Conservation (phyloP, 2,888 invertebrate species). For the Machimus atricapillus region DNA sequence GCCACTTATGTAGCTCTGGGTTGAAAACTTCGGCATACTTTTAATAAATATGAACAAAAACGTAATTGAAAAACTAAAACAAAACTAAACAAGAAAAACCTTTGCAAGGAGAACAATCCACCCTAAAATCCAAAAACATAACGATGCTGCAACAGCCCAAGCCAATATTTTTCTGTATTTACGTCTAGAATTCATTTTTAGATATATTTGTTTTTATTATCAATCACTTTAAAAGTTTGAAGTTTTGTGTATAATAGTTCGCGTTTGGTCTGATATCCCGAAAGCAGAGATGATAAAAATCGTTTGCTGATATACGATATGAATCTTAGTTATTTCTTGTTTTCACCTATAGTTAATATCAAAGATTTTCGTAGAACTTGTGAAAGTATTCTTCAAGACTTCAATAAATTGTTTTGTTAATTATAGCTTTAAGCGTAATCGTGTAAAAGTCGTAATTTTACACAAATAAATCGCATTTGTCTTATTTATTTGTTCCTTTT, state of each 20-base stretch:
- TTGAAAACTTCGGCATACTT: neutral
- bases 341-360: neutral
- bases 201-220: constrained; percentile 6
- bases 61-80: neutral
- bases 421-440: neutral
- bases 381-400: neutral
- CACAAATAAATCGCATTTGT: neutral
- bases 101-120: neutral
- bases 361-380: neutral
- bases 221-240: constrained; percentile 24
- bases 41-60: neutral
- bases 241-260: constrained; percentile 1
- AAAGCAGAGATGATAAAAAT: constrained; percentile 11
- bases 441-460: constrained; percentile 18
- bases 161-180: neutral
- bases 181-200: constrained; percentile 6
- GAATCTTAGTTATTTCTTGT: neutral
- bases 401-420: neutral
- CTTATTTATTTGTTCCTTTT: neutral
- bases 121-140: neutral
- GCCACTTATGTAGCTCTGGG: neutral
- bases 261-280: constrained; percentile 5
- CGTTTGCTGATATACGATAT: constrained; percentile 12
- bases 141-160: neutral
- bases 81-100: neutral